Percentiles rank a stretch among this genome's conserved stretches.
Evolutionary conservation across 2,113 vertebrate species (phyloP).

Genomic region (Crypturellus undulatus): DNA sequence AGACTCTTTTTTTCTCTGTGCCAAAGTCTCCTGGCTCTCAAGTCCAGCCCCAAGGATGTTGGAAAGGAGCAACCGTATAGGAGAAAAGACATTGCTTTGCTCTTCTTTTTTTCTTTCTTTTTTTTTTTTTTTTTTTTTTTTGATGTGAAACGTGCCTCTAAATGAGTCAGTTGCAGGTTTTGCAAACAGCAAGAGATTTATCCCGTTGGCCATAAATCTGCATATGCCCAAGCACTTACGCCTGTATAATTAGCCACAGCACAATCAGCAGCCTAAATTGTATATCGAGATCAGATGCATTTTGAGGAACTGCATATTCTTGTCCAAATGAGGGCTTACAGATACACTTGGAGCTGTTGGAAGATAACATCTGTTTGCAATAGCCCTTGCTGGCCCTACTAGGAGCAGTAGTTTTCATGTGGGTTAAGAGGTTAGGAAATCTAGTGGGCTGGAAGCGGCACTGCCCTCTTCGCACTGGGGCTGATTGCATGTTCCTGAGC

Average conservation of each 20-base stretch:
- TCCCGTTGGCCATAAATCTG: not conserved
- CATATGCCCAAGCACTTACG: not conserved
- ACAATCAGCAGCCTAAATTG: rapidly evolving
- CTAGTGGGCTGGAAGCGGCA: not conserved
- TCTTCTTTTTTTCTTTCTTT: not conserved
- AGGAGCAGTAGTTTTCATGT: not conserved
- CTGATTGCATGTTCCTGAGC: not conserved
- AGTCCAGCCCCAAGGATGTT: not conserved
- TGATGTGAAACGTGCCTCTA: not conserved
- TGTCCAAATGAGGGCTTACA: not conserved
- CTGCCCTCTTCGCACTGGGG: not conserved
- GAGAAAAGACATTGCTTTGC: not conserved
- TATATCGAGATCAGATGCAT: not conserved
- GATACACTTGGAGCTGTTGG: not conserved
- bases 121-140: not conserved
- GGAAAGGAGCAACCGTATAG: not conserved
- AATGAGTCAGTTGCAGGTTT: not conserved
- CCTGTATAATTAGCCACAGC: not conserved
- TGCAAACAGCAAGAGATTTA: not conserved
- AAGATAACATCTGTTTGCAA: not conserved
- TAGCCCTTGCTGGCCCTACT: not conserved
- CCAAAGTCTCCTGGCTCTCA: not conserved
- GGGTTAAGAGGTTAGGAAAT: not conserved
- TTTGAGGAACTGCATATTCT: rapidly evolving
- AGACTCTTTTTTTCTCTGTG: rapidly evolving